Evolutionary conservation across 2,888 invertebrate species (phyloP), one percentile per base, ranked within the genome.

Genomic region (Lysandra coridon): DNA sequence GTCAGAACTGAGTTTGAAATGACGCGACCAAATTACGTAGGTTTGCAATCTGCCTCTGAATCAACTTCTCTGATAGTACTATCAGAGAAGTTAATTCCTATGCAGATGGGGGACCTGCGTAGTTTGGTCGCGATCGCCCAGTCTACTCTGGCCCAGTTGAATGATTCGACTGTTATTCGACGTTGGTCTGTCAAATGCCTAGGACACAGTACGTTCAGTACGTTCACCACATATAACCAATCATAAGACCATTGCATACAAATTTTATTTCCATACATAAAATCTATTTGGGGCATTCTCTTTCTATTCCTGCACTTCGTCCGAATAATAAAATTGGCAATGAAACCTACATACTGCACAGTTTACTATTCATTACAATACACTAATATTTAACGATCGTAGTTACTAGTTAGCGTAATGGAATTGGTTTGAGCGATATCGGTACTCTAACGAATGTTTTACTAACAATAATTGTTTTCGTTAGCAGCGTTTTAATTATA

Each of bases 321-420:
- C 14, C 4, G n/a, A 49, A 76, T 76, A 57, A 76, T 76, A 76
- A 76, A 76, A 57, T 33, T 49, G 53, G 53, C 57, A 76, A 76
- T 76, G 62, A 73, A 79, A 80, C 79, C 76, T 77, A 77, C 33
- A 64, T 64, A 77, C 33, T 73, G 78, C 60, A 57, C 76, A 0
- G 73, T 78, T 81, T 80, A 81, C 79, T 81, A 78, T 81, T 81
- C 79, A 80, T 81, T 76, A 80, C 73, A 81, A 60, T 53, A 57
- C 33, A 57, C 57, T 30, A 17, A 69, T 14, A 69, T 76, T 76
- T 76, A 33, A 76, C 53, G 76, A 17, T 57, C 53, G 33, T 57
- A 57, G 76, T 53, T 76, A 44, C 14, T 57, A 76, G 76, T 53
- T 76, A 44, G 44, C 23, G 44, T n/a, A 74, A n/a, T 44, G n/a